Evolutionary conservation across 2,113 vertebrate genomes (phyloP).

Genomic region (Chascanopsetta lugubris): DNA sequence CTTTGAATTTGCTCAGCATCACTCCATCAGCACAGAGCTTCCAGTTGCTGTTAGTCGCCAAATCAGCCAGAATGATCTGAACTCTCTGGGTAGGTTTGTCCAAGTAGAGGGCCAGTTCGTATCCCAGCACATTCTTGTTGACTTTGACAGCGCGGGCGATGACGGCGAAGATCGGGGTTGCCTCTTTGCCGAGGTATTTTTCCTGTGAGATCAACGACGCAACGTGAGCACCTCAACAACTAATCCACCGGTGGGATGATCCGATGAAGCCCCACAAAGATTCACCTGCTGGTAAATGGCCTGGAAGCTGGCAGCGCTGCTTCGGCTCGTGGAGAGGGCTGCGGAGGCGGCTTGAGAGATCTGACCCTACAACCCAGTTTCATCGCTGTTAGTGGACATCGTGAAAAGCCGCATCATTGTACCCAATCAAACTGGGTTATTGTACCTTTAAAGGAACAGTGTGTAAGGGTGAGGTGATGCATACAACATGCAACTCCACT

Average conservation of each 20-base stretch:
- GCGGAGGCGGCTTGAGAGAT: slow-evolving; percentile 22
- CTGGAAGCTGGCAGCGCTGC: slow-evolving; percentile 69
- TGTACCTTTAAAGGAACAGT: no score
- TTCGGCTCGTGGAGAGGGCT: slow-evolving; percentile 39
- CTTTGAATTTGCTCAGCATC: slow-evolving; percentile 79
- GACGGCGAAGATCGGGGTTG: slow-evolving; percentile 60
- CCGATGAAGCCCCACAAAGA: neutral
- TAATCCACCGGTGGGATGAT: neutral
- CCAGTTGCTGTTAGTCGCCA: slow-evolving; percentile 80
- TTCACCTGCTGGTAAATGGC: slow-evolving; percentile 63
- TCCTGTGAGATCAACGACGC: slow-evolving; percentile 49
- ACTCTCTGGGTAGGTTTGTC: slow-evolving; percentile 69
- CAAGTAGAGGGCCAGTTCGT: slow-evolving; percentile 76
- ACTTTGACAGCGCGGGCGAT: slow-evolving; percentile 70
- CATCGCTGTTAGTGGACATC: neutral
- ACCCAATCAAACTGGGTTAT: neutral
- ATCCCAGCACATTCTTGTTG: slow-evolving; percentile 73
- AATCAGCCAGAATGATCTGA: slow-evolving; percentile 80
- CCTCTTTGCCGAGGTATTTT: slow-evolving; percentile 67
- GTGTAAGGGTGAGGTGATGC: no score
- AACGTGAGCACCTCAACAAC: neutral
- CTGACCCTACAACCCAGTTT: slow-evolving; percentile 13
- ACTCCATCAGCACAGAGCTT: slow-evolving; percentile 81
- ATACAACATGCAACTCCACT: no score
- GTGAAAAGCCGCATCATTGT: neutral